Conservation (phyloP, 2,113 vertebrate species). For the Callorhinus ursinus region DNA sequence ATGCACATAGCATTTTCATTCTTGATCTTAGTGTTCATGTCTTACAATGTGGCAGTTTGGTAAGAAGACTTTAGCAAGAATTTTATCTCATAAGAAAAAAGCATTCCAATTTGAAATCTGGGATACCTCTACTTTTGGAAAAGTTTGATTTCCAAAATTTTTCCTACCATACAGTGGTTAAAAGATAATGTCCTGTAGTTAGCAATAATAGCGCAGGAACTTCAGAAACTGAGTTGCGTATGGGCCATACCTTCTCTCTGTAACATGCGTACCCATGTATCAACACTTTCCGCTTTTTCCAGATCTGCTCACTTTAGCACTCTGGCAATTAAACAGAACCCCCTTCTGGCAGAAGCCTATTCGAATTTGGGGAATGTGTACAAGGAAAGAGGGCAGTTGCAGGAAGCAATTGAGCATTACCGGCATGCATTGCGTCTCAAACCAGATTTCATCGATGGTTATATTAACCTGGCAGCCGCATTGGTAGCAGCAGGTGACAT, state of each 20-base stretch:
- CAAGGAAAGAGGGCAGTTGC: conserved; percentile 98
- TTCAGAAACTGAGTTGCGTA: conserved; percentile 58
- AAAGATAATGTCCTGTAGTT: conserved; percentile 22
- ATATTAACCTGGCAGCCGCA: conserved; percentile 98
- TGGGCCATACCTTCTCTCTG: conserved; percentile 22
- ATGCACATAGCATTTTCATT: conserved; percentile 16
- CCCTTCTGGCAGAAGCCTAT: conserved; percentile 98
- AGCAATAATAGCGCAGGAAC: conserved; percentile 36
- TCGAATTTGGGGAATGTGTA: conserved; percentile 99
- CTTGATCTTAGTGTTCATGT: conserved; percentile 41
- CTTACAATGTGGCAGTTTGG: conserved; percentile 7
- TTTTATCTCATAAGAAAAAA: conserved; percentile 47
- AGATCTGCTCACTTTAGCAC: conserved; percentile 99
- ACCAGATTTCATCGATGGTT: conserved; percentile 99
- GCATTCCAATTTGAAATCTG: conserved; percentile 46
- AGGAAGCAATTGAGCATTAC: conserved; percentile 99
- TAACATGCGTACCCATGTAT: conserved; percentile 48
- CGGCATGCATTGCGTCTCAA: conserved; percentile 97
- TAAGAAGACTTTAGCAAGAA: conserved; percentile 25
- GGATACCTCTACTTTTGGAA: neutral
- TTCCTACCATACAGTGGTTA: neutral
- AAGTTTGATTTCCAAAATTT: conserved; percentile 50
- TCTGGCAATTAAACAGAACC: conserved; percentile 99
- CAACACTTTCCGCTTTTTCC: conserved; percentile 65
- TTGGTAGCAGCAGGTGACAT: conserved; percentile 98